A percentile compares a stretch with the other conserved stretches of the same genome.
phyloP scores from a whole-genome alignment of 2,888 invertebrate species.

The Ormyrus rosae region DNA sequence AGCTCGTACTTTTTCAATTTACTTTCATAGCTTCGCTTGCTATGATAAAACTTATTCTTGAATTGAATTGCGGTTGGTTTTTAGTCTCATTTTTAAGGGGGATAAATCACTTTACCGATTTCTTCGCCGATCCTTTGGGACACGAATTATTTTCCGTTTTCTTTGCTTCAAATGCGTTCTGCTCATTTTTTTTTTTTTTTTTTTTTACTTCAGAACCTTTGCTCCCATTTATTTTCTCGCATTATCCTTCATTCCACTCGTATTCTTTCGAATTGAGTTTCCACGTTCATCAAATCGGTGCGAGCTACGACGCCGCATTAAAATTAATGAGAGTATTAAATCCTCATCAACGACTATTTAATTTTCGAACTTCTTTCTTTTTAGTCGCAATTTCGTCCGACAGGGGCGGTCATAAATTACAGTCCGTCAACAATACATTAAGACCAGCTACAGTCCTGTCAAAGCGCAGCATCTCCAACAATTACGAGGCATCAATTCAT shows the following conservation, averaged over 20 bases:
- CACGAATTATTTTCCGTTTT: conserved; percentile 20
- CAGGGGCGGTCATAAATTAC: too few relatives aligned
- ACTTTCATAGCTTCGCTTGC: not conserved
- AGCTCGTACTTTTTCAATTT: not conserved
- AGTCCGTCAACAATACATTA: too few relatives aligned
- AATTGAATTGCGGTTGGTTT: conserved; percentile 3
- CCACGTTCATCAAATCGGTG: conserved; percentile 13
- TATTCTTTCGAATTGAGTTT: conserved; percentile 17
- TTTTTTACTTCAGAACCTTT: not conserved
- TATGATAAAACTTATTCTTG: conserved; percentile 1
- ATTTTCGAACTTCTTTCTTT: not conserved
- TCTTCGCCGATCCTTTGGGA: not conserved
- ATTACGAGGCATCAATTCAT: conserved; percentile 17
- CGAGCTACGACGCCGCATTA: not conserved
- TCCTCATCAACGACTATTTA: not conserved
- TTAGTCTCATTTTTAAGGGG: conserved; percentile 23
- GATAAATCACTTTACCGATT: conserved; percentile 23
- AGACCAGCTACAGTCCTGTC: too few relatives aligned
- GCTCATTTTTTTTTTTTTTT: not conserved
- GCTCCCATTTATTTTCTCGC: conserved; percentile 16
- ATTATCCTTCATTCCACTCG: conserved; percentile 24
- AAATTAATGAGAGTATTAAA: not conserved
- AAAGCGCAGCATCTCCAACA: too few relatives aligned
- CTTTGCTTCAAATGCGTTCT: conserved; percentile 9
- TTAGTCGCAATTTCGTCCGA: too few relatives aligned